phyloP scores from a whole-genome alignment of 2,113 vertebrate species.

The Pollachius pollachius region DNA sequence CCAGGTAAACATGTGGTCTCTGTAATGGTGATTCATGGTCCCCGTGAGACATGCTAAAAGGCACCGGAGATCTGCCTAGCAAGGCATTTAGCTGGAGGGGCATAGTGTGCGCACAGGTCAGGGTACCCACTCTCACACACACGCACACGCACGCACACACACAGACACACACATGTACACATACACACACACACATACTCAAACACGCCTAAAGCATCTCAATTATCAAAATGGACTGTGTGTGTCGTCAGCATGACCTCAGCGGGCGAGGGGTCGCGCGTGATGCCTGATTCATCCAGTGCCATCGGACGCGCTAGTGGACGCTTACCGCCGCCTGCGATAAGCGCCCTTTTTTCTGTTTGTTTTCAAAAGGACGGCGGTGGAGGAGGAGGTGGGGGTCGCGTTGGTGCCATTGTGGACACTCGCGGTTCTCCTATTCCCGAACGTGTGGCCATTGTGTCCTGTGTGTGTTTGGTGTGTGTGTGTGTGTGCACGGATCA shows the following conservation, averaged over 20 bases:
- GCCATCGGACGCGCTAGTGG: conserved; percentile 56
- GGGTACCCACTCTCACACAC: conserved; percentile 13
- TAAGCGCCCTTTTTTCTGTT: too few relatives aligned
- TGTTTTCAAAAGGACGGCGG: too few relatives aligned
- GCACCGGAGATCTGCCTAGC: conserved; percentile 51
- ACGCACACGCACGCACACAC: not conserved
- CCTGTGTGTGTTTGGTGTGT: too few relatives aligned
- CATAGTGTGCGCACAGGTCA: conserved; percentile 43
- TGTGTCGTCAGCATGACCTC: conserved; percentile 44
- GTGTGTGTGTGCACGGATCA: conserved; percentile 48
- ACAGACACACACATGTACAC: conserved; percentile 7
- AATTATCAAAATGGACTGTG: conserved; percentile 63
- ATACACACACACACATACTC: conserved; percentile 22
- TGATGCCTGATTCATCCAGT: conserved; percentile 50
- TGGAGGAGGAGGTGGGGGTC: too few relatives aligned
- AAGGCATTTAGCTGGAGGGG: conserved; percentile 55
- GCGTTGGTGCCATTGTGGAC: too few relatives aligned
- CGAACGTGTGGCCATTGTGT: conserved; percentile 57
- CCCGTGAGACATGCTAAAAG: conserved; percentile 64
- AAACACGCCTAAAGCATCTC: conserved; percentile 34
- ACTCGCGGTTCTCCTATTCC: too few relatives aligned
- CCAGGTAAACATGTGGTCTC: conserved; percentile 57
- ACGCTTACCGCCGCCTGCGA: conserved; percentile 47
- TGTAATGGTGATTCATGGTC: conserved; percentile 67
- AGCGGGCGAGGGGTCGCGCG: conserved; percentile 25